Evolutionary conservation across 2,888 invertebrate species (phyloP), one percentile per base, ranked within the genome.

Genomic region (Globia sparganii): DNA sequence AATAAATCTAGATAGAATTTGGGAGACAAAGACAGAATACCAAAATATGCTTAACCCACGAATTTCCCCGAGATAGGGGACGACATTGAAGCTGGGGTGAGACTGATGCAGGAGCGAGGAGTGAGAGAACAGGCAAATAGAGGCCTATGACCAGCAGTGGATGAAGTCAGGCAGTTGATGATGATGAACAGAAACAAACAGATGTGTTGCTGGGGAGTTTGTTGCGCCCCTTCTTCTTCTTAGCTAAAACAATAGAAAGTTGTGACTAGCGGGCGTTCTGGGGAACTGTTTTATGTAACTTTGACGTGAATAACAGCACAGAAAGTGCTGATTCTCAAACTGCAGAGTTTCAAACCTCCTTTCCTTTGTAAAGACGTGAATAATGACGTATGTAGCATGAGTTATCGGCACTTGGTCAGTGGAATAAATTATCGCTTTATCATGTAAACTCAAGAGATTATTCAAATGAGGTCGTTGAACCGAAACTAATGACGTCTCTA

Each of bases 391-490:
- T n/a, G 21, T 2, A 28, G 15, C 25, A 58, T 15, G 3, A 77
- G 56, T 64, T 77, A 64, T 68, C 40, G 56, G 34, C 40, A 56
- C 37, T 58, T 58, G 75, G 78, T 31, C 74, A 56, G 18, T 59
- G 40, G 58, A 69, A 84, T 83, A 83, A 72, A 83, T 83, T 86
- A 72, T 65, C 68, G 37, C 53, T 76, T 61, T 58, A 81, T 68
- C 70, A 65, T 37, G 6, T 34, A 56, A 34, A 73, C 53, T 68
- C 31, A 53, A n/a, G 21, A 81, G 74, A 83, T 86, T 86, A 86
- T 84, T 75, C 70, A 83, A 84, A 86, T 73, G 84, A 86, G 84
- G 70, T 62, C 70, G 43, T 75, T 73, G 86, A 83, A 83, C 86
- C 64, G n/a, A 59, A 43, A 62, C 62, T 58, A 78, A 64, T 69